Evolutionary conservation across 2,888 invertebrate species (phyloP).

Genomic region (Leistus spinibarbis): DNA sequence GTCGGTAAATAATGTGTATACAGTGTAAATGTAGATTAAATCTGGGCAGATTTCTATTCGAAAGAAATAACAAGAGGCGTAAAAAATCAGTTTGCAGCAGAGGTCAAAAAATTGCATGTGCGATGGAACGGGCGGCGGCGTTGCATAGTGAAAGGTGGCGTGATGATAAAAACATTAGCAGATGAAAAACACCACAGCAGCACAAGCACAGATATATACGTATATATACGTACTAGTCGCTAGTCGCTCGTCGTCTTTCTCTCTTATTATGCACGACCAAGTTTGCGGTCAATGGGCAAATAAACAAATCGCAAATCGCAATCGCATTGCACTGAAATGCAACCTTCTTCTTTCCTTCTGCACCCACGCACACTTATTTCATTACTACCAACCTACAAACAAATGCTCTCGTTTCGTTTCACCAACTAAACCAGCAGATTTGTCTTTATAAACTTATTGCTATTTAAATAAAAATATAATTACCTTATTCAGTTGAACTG

Average conservation of each 20-base stretch:
- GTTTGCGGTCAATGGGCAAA: conserved; percentile 7
- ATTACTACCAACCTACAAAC: background rate
- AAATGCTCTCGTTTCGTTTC: background rate
- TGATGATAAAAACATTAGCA: background rate
- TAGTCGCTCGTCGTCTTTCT: too few species aligned
- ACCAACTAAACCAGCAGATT: background rate
- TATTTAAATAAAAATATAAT: too few species aligned
- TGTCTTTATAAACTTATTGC: too few species aligned
- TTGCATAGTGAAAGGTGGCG: background rate
- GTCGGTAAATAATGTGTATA: background rate
- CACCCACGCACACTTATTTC: background rate
- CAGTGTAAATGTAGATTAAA: background rate
- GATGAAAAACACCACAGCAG: background rate
- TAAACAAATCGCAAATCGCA: background rate
- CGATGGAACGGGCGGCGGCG: background rate
- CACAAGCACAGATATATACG: too few species aligned
- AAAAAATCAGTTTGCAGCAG: background rate
- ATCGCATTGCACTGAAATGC: background rate
- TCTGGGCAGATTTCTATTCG: background rate
- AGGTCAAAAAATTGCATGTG: background rate
- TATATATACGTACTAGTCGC: too few species aligned
- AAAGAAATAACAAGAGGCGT: background rate
- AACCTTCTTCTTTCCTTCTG: background rate
- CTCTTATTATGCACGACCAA: conserved; percentile 6
- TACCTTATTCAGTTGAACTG: too few species aligned